A percentile compares a stretch with the other conserved stretches of the same genome.
Conservation (phyloP, 2,113 vertebrate species). For the Athene cunicularia region DNA sequence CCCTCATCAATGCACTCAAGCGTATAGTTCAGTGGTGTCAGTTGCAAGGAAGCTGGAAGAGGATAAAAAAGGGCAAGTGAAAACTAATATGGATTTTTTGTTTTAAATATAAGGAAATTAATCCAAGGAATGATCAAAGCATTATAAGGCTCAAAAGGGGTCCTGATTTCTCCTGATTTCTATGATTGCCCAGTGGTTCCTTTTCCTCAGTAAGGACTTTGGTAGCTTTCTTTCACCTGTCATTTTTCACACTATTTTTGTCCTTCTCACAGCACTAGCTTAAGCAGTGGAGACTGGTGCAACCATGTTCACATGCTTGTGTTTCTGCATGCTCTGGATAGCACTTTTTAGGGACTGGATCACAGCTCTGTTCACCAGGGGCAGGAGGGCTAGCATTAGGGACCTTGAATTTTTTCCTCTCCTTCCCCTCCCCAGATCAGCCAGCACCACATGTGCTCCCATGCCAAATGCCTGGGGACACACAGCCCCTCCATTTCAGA, state of each 20-base stretch:
- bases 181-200: neutral
- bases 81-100: neutral
- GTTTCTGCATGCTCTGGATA: neutral
- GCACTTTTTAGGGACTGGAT: neutral
- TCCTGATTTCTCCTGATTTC: neutral
- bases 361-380: neutral
- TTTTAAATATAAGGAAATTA: neutral
- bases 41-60: neutral
- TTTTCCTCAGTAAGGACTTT: neutral
- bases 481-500: neutral
- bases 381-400: neutral
- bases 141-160: neutral
- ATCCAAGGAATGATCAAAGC: neutral
- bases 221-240: neutral
- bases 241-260: neutral
- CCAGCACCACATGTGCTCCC: rapidly evolving
- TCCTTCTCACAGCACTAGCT: neutral
- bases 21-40: neutral
- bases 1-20: neutral
- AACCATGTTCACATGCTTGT: rapidly evolving
- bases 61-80: neutral
- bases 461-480: neutral
- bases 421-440: neutral
- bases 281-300: neutral
- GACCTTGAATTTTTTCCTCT: neutral